Conservation (phyloP, 2,888 invertebrate genomes). For the Pyrrhosoma nymphula region DNA sequence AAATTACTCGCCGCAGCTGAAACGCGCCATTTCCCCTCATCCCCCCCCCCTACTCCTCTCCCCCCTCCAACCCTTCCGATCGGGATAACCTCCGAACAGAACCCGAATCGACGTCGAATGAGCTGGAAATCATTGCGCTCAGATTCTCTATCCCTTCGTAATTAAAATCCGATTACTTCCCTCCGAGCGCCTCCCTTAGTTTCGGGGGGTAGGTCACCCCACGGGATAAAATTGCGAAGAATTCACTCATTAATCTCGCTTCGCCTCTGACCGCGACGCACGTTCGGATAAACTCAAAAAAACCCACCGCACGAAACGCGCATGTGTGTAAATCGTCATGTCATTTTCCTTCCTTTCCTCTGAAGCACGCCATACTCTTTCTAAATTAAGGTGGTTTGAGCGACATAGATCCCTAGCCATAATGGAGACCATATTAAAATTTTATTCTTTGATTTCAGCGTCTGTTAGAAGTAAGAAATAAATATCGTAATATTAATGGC, state of each 20-base stretch:
- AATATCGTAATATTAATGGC: too few species aligned
- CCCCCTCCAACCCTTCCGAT: neutral
- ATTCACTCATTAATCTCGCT: neutral
- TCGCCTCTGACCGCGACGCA: neutral
- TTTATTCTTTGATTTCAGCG: too few species aligned
- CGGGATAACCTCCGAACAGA: neutral
- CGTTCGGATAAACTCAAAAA: neutral
- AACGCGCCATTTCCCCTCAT: neutral
- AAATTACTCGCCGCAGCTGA: neutral
- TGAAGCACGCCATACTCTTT: too few species aligned
- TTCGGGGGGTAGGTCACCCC: too few species aligned
- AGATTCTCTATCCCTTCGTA: neutral
- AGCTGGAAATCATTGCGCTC: neutral
- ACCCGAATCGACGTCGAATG: neutral
- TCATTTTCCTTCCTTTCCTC: too few species aligned
- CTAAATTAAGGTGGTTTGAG: too few species aligned
- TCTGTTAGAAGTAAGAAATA: too few species aligned
- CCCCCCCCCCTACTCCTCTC: neutral
- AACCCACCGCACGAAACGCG: neutral
- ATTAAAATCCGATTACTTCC: constrained; percentile 26
- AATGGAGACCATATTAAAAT: too few species aligned
- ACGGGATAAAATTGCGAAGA: neutral
- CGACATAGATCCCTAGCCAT: too few species aligned
- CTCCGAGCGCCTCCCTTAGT: too few species aligned
- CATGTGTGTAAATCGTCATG: too few species aligned